phyloP scores from a whole-genome alignment of 2,888 invertebrate genomes.

The Conus canariensis region DNA sequence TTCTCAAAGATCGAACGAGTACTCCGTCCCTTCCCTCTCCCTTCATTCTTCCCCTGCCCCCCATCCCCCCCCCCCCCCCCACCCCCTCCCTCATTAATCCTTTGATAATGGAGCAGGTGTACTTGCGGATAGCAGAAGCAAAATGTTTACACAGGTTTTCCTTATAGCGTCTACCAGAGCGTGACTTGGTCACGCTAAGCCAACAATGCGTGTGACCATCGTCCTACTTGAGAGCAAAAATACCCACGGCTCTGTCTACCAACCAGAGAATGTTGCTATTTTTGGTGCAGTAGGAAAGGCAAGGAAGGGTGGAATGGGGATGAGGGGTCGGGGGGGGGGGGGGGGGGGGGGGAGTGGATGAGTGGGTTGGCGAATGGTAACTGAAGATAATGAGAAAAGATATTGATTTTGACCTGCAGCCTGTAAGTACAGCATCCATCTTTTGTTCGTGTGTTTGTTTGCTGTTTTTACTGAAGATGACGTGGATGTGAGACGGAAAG shows the following conservation, averaged over 20 bases:
- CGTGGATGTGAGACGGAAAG: too few species aligned
- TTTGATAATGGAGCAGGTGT: neutral
- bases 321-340: neutral
- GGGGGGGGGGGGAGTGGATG: neutral
- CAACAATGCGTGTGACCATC: neutral
- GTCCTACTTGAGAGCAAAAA: neutral
- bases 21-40: neutral
- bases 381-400: too few species aligned
- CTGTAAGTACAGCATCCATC: too few species aligned
- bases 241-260: too few species aligned
- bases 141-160: neutral
- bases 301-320: neutral
- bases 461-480: too few species aligned
- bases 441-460: too few species aligned
- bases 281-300: too few species aligned
- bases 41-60: neutral
- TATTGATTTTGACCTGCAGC: too few species aligned
- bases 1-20: too few species aligned
- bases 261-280: too few species aligned
- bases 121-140: neutral
- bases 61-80: neutral
- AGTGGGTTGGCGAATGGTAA: neutral
- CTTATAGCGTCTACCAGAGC: too few species aligned
- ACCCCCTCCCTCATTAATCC: neutral
- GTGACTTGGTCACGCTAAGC: too few species aligned